Conservation (phyloP, 64 coral and sea anemone species). For the Actinia tenebrosa region DNA sequence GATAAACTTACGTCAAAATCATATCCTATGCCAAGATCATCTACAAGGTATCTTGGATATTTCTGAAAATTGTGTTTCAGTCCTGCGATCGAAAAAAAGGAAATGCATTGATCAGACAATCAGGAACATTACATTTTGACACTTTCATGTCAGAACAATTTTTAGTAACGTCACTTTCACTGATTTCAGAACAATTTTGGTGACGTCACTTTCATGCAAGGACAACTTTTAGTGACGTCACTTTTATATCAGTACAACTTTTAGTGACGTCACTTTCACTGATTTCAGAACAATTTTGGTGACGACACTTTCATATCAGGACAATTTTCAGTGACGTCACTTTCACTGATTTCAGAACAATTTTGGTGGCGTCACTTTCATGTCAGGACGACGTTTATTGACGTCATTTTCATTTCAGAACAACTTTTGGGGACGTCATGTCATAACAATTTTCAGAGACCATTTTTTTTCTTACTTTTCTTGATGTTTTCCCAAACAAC, state of each 20-base stretch:
- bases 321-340: background rate
- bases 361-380: too few species aligned
- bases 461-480: constrained; percentile 16
- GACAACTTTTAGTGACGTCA: too few species aligned
- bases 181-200: too few species aligned
- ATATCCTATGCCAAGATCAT: constrained; percentile 9
- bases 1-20: constrained; percentile 52
- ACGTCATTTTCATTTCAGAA: too few species aligned
- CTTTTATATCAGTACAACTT: too few species aligned
- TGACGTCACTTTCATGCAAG: too few species aligned
- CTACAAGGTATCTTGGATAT: constrained; percentile 29
- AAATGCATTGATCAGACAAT: background rate
- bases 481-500: constrained; percentile 63
- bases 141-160: background rate
- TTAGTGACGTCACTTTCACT: too few species aligned
- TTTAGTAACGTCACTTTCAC: background rate
- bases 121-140: too few species aligned
- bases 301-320: background rate
- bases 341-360: too few species aligned
- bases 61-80: constrained; percentile 52
- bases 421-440: background rate
- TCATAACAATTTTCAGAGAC: too few species aligned
- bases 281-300: too few species aligned
- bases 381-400: too few species aligned
- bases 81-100: background rate